phyloP scores from a whole-genome alignment of 2,113 vertebrate species.

The Nycticorax nycticorax region DNA sequence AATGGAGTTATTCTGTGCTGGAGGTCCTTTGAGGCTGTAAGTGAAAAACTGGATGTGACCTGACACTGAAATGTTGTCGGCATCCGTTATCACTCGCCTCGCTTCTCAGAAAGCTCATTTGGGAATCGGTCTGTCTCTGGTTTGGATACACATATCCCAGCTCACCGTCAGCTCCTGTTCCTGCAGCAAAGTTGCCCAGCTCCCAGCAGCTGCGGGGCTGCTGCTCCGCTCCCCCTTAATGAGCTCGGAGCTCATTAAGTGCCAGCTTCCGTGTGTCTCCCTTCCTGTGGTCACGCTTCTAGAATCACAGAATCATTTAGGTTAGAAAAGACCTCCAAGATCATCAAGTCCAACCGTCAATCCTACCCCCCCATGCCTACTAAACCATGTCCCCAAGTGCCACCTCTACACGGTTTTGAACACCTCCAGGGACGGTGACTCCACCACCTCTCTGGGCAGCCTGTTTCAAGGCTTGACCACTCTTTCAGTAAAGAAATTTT shows the following conservation, averaged over 20 bases:
- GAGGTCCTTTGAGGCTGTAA: neutral
- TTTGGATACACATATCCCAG: neutral
- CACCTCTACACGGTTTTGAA: too few relatives aligned
- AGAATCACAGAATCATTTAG: too few relatives aligned
- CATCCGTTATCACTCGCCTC: fast-evolving
- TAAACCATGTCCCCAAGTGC: too few relatives aligned
- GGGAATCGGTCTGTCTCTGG: neutral
- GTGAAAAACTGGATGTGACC: neutral
- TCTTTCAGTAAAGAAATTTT: too few relatives aligned
- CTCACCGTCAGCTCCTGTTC: fast-evolving
- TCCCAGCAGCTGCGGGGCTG: neutral
- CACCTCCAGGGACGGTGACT: too few relatives aligned
- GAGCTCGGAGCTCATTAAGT: fast-evolving
- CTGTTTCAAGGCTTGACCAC: too few relatives aligned
- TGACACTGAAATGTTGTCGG: neutral
- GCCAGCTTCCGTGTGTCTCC: neutral
- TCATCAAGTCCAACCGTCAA: too few relatives aligned
- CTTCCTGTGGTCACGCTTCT: neutral
- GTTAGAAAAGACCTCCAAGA: too few relatives aligned
- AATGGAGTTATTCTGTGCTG: neutral
- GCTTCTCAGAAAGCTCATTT: neutral
- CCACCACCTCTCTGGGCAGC: too few relatives aligned
- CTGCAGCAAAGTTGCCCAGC: neutral
- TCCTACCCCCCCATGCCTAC: too few relatives aligned
- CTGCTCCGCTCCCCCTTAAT: neutral